Base-by-base conservation (phyloP, 2,888 invertebrate species). In the Biston stratarius region DNA sequence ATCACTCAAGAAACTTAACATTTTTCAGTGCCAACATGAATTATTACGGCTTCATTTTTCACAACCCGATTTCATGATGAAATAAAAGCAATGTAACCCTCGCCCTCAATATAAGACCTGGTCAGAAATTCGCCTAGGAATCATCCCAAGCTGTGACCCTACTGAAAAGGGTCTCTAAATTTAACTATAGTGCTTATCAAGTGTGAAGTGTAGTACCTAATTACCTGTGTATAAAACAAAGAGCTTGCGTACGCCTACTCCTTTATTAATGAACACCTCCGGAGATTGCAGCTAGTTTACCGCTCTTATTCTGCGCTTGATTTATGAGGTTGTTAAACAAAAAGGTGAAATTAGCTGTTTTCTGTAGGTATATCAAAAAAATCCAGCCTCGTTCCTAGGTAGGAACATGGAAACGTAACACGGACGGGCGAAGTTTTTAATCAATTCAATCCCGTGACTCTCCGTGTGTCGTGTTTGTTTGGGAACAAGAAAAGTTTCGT, bases 401-500 rank as follows among this genome's bases (percentile, higher is more conserved):
- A 64, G 71, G 69, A 74, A 76, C 69, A 67, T 71, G 72, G 57
- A 72, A 74, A 72, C 60, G 63, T 61, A 33, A 67, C 72, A 72
- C 72, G 64, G 66, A 59, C 67, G 67, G 77, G 63, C 74, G 79
- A 87, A 86, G 78, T 87, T 85, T 84, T 80, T 88, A 86, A 89
- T 87, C 85, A 87, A 85, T 87, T 87, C 83, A 82, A 82, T 82
- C 78, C 77, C 60, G 77, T 81, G 79, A 81, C 81, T 80, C 81
- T 75, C 78, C 78, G 75, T 78, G 81, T 83, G 80, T 79, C 78
- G 76, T 74, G 77, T 81, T 83, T 86, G 82, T 86, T 87, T 78
- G 77, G 67, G 80, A 84, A 85, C 81, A 82, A 81, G 80, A 81
- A 83, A 87, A 85, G 71, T 83, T 85, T 77, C 64, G 64, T 66